These are phyloP conservation scores for Chlorocebus sabaeus DNA, from an alignment of 2,113 vertebrate genomes.

Conservation along the genomic window DNA sequence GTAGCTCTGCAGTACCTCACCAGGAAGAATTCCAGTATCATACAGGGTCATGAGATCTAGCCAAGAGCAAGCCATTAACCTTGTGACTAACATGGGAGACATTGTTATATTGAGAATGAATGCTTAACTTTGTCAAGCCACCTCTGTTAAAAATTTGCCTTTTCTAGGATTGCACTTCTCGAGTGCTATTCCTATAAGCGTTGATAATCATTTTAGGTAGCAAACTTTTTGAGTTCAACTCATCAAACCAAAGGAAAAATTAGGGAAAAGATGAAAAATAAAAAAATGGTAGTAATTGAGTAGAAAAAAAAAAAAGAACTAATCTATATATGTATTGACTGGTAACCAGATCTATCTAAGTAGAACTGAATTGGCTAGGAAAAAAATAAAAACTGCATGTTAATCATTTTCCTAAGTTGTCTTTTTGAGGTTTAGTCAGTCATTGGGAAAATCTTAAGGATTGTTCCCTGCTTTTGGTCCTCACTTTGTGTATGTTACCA, in stretches of 20 bases:
- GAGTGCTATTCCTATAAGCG: slow-evolving; percentile 61
- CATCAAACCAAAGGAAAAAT: slow-evolving; percentile 68
- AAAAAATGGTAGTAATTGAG: not conserved
- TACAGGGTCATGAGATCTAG: not conserved
- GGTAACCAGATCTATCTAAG: not conserved
- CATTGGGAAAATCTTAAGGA: not conserved
- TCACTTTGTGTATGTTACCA: not conserved
- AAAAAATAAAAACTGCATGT: not conserved
- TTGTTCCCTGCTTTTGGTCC: not conserved
- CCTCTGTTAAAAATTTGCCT: slow-evolving; percentile 20
- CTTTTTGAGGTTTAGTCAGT: not conserved
- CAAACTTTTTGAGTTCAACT: slow-evolving; percentile 62
- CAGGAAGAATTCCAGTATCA: not conserved
- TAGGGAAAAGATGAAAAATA: not conserved
- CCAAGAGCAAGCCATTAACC: not conserved
- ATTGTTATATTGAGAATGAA: not conserved
- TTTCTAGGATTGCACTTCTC: slow-evolving; percentile 53
- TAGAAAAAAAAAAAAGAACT: not conserved
- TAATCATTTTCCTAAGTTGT: not conserved
- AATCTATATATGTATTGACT: not conserved
- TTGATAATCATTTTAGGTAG: slow-evolving; percentile 49
- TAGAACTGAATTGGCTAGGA: not conserved
- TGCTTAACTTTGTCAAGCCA: not conserved
- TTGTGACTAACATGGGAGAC: not conserved
- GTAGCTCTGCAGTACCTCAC: not conserved